phyloP scores from a whole-genome alignment of 2,797 vertebrate genomes.

The Jordanella pulchra region DNA sequence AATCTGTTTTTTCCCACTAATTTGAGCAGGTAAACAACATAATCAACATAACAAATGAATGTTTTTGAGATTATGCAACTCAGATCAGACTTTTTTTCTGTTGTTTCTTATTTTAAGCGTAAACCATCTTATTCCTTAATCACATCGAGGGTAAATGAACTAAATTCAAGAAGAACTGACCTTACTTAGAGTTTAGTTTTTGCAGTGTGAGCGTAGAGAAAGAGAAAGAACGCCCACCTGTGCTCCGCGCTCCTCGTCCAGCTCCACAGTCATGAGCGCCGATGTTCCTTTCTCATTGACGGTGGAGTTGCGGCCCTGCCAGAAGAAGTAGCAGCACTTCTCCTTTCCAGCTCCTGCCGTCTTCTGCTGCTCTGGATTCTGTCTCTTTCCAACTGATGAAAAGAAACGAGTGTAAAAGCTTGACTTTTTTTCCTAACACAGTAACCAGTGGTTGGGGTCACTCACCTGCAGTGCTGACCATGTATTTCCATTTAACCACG shows the following conservation, averaged over 20 bases:
- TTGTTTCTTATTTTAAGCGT: no score
- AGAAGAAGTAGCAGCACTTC: constrained; percentile 97
- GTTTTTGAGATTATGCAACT: not conserved
- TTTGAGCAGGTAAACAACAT: no score
- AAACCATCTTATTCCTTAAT: no score
- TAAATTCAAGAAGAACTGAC: not conserved
- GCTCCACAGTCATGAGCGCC: constrained; percentile 95
- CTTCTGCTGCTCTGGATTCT: constrained; percentile 85
- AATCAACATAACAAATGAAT: no score
- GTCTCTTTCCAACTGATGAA: constrained; percentile 60
- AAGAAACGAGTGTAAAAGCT: no score
- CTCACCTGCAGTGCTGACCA: constrained; percentile 94
- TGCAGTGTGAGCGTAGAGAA: not conserved
- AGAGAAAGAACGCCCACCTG: constrained; percentile 78
- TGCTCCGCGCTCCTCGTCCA: constrained; percentile 94
- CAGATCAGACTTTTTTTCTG: not conserved
- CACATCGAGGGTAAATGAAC: no score
- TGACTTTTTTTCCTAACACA: no score
- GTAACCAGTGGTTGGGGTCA: constrained; percentile 9
- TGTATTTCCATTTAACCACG: constrained; percentile 97
- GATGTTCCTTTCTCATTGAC: constrained; percentile 97
- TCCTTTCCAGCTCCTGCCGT: constrained; percentile 88
- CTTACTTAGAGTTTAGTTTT: no score
- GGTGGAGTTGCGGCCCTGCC: constrained; percentile 95
- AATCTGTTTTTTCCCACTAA: no score